phyloP scores from a whole-genome alignment of 2,113 vertebrate species.

The Syngnathus scovelli region DNA sequence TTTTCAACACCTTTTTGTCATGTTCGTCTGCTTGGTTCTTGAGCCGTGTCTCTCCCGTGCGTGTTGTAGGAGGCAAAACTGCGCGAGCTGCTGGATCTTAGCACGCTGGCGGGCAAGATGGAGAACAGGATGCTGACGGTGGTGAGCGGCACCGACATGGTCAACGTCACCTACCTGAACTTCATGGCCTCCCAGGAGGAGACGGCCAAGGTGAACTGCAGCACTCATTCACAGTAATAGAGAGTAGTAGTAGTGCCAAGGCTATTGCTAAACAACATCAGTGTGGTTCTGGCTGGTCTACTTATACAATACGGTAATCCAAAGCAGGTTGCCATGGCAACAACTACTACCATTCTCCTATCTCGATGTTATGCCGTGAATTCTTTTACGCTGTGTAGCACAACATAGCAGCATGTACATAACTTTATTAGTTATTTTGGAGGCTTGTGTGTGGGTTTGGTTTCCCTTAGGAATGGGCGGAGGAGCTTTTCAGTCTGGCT shows the following conservation, averaged over 20 bases:
- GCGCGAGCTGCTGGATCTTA: constrained; percentile 86
- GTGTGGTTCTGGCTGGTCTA: not conserved
- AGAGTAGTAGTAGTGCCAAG: not conserved
- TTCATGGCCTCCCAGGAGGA: constrained; percentile 95
- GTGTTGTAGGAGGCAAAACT: constrained; percentile 83
- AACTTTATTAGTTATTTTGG: not conserved
- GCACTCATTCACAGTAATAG: not conserved
- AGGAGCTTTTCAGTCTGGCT: constrained; percentile 90
- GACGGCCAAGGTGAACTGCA: constrained; percentile 82
- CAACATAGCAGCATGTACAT: not conserved
- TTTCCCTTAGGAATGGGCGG: constrained; percentile 87
- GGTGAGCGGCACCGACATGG: constrained; percentile 88
- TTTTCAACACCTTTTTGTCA: constrained; percentile 1
- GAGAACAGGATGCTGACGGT: constrained; percentile 91
- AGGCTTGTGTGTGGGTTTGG: constrained; percentile 25
- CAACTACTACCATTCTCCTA: not conserved
- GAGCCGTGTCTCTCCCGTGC: constrained; percentile 1
- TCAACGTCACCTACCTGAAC: constrained; percentile 93
- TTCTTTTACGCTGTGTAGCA: too few species aligned
- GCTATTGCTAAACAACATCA: not conserved
- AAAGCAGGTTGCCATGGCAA: not conserved
- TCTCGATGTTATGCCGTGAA: not conserved
- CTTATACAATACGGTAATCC: not conserved
- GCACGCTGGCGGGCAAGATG: constrained; percentile 78
- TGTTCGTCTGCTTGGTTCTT: not conserved